These are phyloP conservation scores for Drosophila sturtevanti DNA, from an alignment of 1,140 invertebrate genomes.

Conservation along the genomic window DNA sequence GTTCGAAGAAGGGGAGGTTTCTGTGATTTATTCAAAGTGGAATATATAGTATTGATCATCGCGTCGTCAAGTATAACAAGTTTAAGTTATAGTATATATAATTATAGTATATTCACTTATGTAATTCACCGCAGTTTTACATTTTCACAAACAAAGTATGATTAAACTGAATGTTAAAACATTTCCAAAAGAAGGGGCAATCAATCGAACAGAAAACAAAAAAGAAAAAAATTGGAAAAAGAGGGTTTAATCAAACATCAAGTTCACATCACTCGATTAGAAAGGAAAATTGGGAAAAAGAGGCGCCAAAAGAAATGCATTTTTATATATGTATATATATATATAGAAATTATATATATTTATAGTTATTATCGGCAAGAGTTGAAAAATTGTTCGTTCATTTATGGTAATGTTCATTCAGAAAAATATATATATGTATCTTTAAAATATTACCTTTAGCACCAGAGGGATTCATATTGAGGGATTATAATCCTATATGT, in stretches of 20 bases:
- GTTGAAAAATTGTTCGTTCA: slow-evolving; percentile 48
- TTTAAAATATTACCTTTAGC: slow-evolving; percentile 62
- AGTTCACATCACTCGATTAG: neutral
- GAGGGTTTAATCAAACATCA: neutral
- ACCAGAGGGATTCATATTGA: slow-evolving; percentile 12
- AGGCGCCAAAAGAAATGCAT: slow-evolving; percentile 50
- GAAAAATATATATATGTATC: slow-evolving; percentile 38
- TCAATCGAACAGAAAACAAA: neutral
- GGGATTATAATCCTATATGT: neutral
- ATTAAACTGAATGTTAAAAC: slow-evolving; percentile 3
- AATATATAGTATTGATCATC: neutral
- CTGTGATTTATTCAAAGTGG: neutral
- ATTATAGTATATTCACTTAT: neutral
- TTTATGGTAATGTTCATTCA: slow-evolving; percentile 29
- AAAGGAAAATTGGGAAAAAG: slow-evolving; percentile 41
- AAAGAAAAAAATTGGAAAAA: neutral
- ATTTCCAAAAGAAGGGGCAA: slow-evolving; percentile 41
- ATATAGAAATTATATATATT: slow-evolving; percentile 39
- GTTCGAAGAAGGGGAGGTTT: neutral
- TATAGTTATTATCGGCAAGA: slow-evolving; percentile 44
- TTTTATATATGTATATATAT: slow-evolving; percentile 4
- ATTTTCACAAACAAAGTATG: slow-evolving; percentile 2
- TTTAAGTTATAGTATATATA: neutral
- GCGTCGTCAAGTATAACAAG: neutral
- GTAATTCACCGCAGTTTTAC: slow-evolving; percentile 5